These are phyloP conservation scores for Watsonalla cultraria DNA, from an alignment of 2,888 invertebrate genomes.

Conservation along the genomic window DNA sequence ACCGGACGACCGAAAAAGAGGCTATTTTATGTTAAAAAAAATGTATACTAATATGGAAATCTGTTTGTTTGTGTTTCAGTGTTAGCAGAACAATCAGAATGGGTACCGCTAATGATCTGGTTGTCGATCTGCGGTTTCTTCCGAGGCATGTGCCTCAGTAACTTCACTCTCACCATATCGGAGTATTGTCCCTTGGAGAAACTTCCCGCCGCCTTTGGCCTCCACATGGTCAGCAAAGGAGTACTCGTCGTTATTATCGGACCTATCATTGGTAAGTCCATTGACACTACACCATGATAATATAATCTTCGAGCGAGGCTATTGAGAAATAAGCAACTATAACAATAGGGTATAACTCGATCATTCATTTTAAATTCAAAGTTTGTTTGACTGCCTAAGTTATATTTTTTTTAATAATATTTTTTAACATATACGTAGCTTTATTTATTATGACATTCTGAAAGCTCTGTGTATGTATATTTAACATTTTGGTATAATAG, in stretches of 20 bases:
- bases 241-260: conserved; percentile 84
- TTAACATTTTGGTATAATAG: too few relatives aligned
- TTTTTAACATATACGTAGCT: too few relatives aligned
- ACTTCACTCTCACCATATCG: conserved; percentile 87
- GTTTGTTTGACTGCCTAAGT: too few relatives aligned
- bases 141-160: conserved; percentile 87
- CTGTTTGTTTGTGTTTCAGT: conserved; percentile 76
- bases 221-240: conserved; percentile 88
- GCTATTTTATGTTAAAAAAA: too few relatives aligned
- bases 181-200: conserved; percentile 86
- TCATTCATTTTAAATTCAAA: too few relatives aligned
- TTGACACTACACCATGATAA: neutral
- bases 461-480: too few relatives aligned
- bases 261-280: conserved; percentile 81
- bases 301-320: neutral
- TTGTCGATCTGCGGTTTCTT: conserved; percentile 88
- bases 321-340: too few relatives aligned
- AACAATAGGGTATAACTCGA: too few relatives aligned
- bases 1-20: too few relatives aligned
- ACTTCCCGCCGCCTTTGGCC: conserved; percentile 86
- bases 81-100: conserved; percentile 85
- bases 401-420: too few relatives aligned
- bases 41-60: too few relatives aligned
- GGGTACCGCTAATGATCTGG: conserved; percentile 83
- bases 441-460: too few relatives aligned